Percentiles rank a stretch among this genome's conserved stretches.
phyloP scores from a whole-genome alignment of 2,113 vertebrate species.

The Ctenomys sociabilis region DNA sequence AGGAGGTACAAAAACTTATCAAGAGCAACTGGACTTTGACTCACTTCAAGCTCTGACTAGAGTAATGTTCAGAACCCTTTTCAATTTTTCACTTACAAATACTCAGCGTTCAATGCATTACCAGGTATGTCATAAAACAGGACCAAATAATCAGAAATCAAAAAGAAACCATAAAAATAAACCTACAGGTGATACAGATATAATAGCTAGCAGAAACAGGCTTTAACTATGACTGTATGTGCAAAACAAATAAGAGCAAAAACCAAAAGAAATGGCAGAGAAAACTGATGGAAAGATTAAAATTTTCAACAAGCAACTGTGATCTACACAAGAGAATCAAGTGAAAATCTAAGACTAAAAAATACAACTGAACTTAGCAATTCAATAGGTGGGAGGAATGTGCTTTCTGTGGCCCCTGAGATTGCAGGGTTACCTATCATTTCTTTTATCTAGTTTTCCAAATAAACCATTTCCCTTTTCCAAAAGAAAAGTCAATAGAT shows the following conservation, averaged over 20 bases:
- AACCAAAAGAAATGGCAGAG: neutral
- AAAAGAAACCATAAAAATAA: neutral
- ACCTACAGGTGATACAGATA: neutral
- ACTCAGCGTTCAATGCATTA: constrained; percentile 3
- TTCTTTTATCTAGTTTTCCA: no score
- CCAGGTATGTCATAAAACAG: neutral
- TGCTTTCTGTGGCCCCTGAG: no score
- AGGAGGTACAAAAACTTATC: neutral
- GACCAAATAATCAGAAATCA: constrained; percentile 13
- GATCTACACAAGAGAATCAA: constrained; percentile 28
- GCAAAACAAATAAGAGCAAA: neutral
- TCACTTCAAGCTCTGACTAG: neutral
- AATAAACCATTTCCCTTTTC: no score
- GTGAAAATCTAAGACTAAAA: neutral
- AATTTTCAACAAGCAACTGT: neutral
- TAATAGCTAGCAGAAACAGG: neutral
- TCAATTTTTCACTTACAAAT: neutral
- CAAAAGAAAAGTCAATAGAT: neutral
- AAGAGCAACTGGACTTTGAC: neutral
- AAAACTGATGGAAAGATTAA: neutral
- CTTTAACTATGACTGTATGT: neutral
- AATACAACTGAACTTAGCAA: constrained; percentile 27
- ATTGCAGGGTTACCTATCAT: no score
- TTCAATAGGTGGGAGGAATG: neutral
- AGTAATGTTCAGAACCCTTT: neutral